phyloP scores from a whole-genome alignment of 2,888 invertebrate species.

The Leuctra nigra region DNA sequence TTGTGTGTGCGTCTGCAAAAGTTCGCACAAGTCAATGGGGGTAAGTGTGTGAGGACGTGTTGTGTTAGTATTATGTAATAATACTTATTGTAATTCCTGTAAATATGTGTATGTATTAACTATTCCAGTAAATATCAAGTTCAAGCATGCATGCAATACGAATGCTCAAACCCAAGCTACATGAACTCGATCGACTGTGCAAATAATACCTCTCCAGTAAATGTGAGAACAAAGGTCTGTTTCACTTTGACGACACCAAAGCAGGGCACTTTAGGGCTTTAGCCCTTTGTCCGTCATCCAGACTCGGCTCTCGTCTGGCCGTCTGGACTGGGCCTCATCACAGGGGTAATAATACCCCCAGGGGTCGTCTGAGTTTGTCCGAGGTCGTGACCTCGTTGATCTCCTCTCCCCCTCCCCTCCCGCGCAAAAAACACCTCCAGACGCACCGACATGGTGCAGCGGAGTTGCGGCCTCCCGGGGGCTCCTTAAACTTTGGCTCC shows the following conservation, averaged over 20 bases:
- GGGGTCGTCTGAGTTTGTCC: slow-evolving; percentile 18
- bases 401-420: neutral
- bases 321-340: slow-evolving; percentile 14
- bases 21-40: too few species aligned
- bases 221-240: neutral
- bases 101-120: too few species aligned
- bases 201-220: too few species aligned
- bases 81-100: too few species aligned
- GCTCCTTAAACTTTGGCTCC: slow-evolving; percentile 1
- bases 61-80: too few species aligned
- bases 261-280: neutral
- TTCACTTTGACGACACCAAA: neutral
- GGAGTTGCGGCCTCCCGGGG: neutral
- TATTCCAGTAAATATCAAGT: too few species aligned
- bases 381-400: slow-evolving; percentile 20
- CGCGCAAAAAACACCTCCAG: neutral
- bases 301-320: neutral
- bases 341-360: slow-evolving; percentile 11
- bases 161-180: too few species aligned
- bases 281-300: neutral
- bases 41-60: too few species aligned
- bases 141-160: too few species aligned
- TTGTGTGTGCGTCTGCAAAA: too few species aligned
- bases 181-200: too few species aligned
- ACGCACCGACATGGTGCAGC: slow-evolving; percentile 1